Base-by-base conservation (phyloP, 2,888 invertebrate species). In the Callinectes sapidus region DNA sequence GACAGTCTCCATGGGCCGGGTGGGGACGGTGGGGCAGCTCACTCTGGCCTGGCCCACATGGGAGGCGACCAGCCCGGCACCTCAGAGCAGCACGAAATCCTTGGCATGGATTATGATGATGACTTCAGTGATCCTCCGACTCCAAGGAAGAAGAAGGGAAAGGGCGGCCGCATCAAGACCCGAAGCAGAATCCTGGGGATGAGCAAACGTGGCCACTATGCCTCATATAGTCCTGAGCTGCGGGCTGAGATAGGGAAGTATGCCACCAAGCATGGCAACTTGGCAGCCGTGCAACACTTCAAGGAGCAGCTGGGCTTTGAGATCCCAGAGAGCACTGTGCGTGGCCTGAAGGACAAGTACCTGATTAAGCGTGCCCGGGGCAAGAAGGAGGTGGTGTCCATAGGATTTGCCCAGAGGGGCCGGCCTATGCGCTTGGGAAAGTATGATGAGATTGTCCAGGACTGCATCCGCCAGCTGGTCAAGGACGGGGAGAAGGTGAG, bases 271-370 rank as follows among this genome's bases (percentile, higher is more conserved):
- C 95, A 95, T 90, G 95, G 95, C 13, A 95, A 95, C 91, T 93
- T 95, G 61, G 94, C 95, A 77, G 95, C 95, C 8, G 94, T 95
- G 77, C 90, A 94, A n/a, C 93, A 95, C 92, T 95, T 95, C 89
- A 95, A 95, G 85, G 94, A 94, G n/a, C 91, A 94, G 71, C 94
- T 95, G 0, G 95, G 95, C 32, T 94, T 95, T 88, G 95, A 95
- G 10, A 94, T 95, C 61, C 95, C 95, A 0, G 95, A 95, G 91
- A 95, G 95, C 90, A 95, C 95, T 16, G 95, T 95, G 13, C 94
- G 95, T 77, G 95, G 95, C 8, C 93, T 95, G 28, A 95, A 95
- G 91, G 95, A 95, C 66, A 95, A 95, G 93, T 95, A 95, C 91
- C 89, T 95, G 55, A 93, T 95, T 28, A 94, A 95, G 71, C 91